Conservation (phyloP, 1,140 invertebrate species). For the Limonius californicus region DNA sequence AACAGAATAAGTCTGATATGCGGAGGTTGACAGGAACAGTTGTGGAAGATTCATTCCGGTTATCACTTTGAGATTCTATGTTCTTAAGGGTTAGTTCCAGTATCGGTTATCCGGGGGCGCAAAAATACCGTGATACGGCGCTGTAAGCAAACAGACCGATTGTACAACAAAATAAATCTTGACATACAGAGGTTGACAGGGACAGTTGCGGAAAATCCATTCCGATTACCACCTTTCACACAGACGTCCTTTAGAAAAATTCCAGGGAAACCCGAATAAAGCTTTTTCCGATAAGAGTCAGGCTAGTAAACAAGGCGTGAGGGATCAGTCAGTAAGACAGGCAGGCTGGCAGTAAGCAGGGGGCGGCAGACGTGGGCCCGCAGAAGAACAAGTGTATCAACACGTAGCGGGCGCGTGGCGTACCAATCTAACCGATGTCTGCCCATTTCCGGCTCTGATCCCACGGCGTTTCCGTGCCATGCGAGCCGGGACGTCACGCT, state of each 20-base stretch:
- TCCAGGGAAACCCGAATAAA: conserved; percentile 1
- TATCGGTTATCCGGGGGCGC: too few relatives aligned
- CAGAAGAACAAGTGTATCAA: conserved; percentile 32
- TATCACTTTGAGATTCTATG: too few relatives aligned
- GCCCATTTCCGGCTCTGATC: conserved; percentile 37
- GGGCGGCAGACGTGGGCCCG: conserved; percentile 16
- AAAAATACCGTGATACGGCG: too few relatives aligned
- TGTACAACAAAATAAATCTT: too few relatives aligned
- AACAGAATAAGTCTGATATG: too few relatives aligned
- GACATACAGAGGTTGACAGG: too few relatives aligned
- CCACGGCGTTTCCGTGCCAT: conserved; percentile 36
- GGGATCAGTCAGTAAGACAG: conserved; percentile 26
- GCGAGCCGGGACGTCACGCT: conserved; percentile 38
- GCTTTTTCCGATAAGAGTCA: conserved; percentile 17
- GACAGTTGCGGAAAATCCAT: neutral
- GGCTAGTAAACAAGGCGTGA: conserved; percentile 32
- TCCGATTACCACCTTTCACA: neutral
- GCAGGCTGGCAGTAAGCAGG: conserved; percentile 24
- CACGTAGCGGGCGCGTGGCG: conserved; percentile 32
- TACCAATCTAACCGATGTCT: conserved; percentile 35
- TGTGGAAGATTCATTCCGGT: too few relatives aligned
- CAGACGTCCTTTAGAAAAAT: conserved; percentile 2
- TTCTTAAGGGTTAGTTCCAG: too few relatives aligned
- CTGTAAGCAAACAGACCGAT: too few relatives aligned
- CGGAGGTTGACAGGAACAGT: too few relatives aligned